A percentile compares a stretch with the other conserved stretches of the same genome.
Conservation (phyloP, 1,140 invertebrate species). For the Adelges cooleyi region DNA sequence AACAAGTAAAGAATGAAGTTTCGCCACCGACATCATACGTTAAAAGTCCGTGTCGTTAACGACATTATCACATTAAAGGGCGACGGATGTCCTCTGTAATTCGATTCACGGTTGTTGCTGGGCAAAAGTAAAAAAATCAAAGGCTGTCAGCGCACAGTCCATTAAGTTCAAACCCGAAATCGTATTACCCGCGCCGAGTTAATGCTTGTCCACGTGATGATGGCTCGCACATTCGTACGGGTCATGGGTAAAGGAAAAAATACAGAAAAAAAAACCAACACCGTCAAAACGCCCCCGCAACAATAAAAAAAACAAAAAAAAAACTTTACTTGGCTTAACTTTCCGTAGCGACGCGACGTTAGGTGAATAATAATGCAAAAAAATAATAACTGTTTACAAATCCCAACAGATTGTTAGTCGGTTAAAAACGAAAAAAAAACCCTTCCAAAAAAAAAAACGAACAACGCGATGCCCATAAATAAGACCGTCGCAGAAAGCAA, state of each 20-base stretch:
- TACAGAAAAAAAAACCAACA: too few species aligned
- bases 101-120: constrained; percentile 11
- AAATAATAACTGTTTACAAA: constrained; percentile 10
- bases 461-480: neutral
- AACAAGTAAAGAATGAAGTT: neutral
- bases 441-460: constrained; percentile 7
- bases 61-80: constrained; percentile 17
- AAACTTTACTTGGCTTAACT: neutral
- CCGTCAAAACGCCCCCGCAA: constrained; percentile 9
- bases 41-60: constrained; percentile 20
- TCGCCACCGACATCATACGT: neutral
- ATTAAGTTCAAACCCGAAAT: constrained; percentile 21
- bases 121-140: too few species aligned
- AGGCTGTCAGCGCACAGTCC: neutral
- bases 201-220: neutral
- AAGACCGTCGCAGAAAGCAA: neutral
- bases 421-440: neutral
- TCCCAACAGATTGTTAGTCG: constrained; percentile 11
- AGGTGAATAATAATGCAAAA: constrained; percentile 10
- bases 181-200: constrained; percentile 12
- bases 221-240: too few species aligned
- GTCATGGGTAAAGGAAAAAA: too few species aligned
- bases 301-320: constrained; percentile 25
- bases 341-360: neutral
- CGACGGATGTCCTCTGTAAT: constrained; percentile 5